Evolutionary conservation across 2,113 vertebrate species (phyloP).

Genomic region (Crotalus viridis): DNA sequence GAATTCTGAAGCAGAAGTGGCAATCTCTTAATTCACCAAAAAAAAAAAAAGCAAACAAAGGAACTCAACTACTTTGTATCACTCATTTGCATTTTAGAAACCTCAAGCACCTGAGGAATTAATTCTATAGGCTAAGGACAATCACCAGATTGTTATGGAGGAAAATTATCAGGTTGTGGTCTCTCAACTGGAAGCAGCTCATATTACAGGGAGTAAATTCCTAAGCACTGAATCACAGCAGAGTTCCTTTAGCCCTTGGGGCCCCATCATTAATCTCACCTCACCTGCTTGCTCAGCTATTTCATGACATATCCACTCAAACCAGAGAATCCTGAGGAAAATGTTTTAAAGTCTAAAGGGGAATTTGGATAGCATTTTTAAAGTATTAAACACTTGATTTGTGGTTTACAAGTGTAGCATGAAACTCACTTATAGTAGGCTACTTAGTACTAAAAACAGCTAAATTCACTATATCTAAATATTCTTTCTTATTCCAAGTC

Average conservation of each 20-base stretch:
- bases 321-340: background rate
- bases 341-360: background rate
- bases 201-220: conserved; percentile 31
- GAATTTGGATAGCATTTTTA: background rate
- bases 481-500: background rate
- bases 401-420: background rate
- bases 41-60: background rate
- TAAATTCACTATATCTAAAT: background rate
- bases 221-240: conserved; percentile 26
- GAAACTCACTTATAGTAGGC: background rate
- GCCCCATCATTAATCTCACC: conserved; percentile 9
- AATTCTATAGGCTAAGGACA: background rate
- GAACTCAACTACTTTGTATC: background rate
- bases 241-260: conserved; percentile 11
- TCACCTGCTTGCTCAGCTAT: conserved; percentile 26
- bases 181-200: conserved; percentile 20
- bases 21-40: background rate
- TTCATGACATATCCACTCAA: background rate
- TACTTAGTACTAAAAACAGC: background rate
- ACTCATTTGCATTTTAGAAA: background rate
- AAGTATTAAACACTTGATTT: background rate
- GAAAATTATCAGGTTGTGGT: conserved; percentile 24
- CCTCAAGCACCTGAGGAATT: background rate
- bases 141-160: background rate
- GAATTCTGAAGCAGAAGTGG: background rate